Evolutionary conservation across 1,140 invertebrate species (phyloP), one percentile per base, ranked within the genome.

Genomic region (Aphidius ervi): DNA sequence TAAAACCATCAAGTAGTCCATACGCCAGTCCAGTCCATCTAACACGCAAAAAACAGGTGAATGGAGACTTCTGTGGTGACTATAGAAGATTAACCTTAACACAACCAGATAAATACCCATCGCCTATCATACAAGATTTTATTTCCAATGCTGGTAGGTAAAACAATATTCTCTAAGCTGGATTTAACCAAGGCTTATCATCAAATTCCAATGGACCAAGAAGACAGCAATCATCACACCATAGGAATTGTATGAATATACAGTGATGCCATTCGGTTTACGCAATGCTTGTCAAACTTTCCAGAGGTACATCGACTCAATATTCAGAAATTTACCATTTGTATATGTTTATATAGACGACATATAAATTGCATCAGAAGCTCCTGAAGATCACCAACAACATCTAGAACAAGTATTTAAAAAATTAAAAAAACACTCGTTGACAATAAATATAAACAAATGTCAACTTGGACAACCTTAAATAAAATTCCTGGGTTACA

Each of bases 81-180:
- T 56, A 56, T 20, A 43, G 55, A 2, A 53, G 50, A 8, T 46
- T 79, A 3, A 81, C 79, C 59, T n/a, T 66, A 6, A 80, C 74
- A 9, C 62, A 65, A 10, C 60, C 65, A 6, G 75, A 80, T 54
- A 46, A 57, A 2, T 76, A 70, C 54, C 75, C 72, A 42, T 48
- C 76, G 5, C 70, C 71, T 7, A 39, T 62, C 9, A 48, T 70
- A 10, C 57, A 65, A 5, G 64, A 69, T 40, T 63, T 63, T 68
- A 3, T 62, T 81, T 5, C 64, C 71, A 42, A 49, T 46, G 3
- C 52, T 82, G 6, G 47, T 52, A 2, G 73, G 71, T 0, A 56
- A 67, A 5, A 66, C 50, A 8, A 69, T 70, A 31, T 82, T 83
- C 56, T 66, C 70, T 3, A 66, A 65, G 0, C 49, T 83, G 3